These are phyloP conservation scores for Platycercus adscitus DNA, from an alignment of 2,113 vertebrate species.

Conservation along the genomic window DNA sequence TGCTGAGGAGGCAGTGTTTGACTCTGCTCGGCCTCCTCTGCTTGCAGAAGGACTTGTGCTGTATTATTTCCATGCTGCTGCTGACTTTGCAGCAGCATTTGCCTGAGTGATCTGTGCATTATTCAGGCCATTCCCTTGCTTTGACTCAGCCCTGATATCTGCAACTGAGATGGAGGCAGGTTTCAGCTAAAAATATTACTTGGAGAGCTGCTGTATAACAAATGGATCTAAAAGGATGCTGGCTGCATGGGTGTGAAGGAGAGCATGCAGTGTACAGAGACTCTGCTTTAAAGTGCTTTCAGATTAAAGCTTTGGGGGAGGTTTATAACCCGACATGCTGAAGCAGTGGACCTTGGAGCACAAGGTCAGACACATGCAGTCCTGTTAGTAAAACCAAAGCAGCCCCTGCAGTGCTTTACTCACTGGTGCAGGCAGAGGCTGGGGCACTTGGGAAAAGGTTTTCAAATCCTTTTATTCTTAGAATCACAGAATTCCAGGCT, in stretches of 20 bases:
- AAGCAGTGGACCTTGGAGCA: neutral
- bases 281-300: neutral
- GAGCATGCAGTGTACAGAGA: neutral
- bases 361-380: no score
- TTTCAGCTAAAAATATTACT: neutral
- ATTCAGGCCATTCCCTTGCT: no score
- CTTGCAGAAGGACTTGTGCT: neutral
- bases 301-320: neutral
- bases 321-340: accelerated
- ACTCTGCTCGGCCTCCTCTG: neutral
- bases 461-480: neutral
- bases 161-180: accelerated
- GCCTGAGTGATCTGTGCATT: neutral
- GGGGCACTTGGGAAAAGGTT: neutral
- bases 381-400: neutral
- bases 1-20: neutral
- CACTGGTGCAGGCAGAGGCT: neutral
- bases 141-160: neutral
- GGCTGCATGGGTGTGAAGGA: neutral
- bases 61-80: neutral
- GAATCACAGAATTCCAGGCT: neutral
- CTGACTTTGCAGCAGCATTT: neutral
- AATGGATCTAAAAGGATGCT: no score
- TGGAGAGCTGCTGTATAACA: neutral
- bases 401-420: neutral